Conservation (phyloP, 2,888 invertebrate genomes). For the Dioctria rufipes region DNA sequence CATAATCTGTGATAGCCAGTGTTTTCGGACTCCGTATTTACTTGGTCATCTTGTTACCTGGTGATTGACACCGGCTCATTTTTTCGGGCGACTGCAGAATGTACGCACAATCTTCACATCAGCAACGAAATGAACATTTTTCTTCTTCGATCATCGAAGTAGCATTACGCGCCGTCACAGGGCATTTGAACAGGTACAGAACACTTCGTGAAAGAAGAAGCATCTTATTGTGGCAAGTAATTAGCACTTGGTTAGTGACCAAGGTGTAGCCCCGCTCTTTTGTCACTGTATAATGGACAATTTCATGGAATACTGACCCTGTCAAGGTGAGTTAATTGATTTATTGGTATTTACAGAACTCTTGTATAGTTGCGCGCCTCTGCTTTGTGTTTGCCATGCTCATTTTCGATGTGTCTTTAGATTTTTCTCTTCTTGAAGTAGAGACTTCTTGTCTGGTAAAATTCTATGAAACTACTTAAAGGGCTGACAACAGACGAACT, state of each 20-base stretch:
- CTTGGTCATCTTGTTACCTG: constrained; percentile 45
- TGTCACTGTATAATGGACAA: constrained; percentile 62
- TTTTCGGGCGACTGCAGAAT: constrained; percentile 22
- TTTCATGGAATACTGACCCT: constrained; percentile 63
- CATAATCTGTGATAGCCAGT: constrained; percentile 22
- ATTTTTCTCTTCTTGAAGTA: constrained; percentile 15
- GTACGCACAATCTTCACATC: neutral
- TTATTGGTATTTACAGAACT: constrained; percentile 69
- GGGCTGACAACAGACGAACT: neutral
- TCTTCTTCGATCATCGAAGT: neutral
- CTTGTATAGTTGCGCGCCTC: constrained; percentile 32
- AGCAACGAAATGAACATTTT: constrained; percentile 7
- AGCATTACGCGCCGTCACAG: constrained; percentile 8
- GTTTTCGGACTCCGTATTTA: constrained; percentile 39
- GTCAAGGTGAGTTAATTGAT: constrained; percentile 67
- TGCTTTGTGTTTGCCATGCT: constrained; percentile 29
- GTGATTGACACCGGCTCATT: constrained; percentile 40
- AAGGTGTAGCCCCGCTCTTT: constrained; percentile 55
- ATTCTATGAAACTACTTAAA: neutral
- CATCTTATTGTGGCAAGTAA: constrained; percentile 57
- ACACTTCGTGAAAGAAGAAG: constrained; percentile 13
- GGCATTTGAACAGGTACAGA: constrained; percentile 17
- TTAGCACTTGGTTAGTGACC: constrained; percentile 60
- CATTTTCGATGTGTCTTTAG: constrained; percentile 30
- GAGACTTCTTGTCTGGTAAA: constrained; percentile 36